Base-by-base conservation (phyloP, 2,797 vertebrate species). In the Anabas testudineus region DNA sequence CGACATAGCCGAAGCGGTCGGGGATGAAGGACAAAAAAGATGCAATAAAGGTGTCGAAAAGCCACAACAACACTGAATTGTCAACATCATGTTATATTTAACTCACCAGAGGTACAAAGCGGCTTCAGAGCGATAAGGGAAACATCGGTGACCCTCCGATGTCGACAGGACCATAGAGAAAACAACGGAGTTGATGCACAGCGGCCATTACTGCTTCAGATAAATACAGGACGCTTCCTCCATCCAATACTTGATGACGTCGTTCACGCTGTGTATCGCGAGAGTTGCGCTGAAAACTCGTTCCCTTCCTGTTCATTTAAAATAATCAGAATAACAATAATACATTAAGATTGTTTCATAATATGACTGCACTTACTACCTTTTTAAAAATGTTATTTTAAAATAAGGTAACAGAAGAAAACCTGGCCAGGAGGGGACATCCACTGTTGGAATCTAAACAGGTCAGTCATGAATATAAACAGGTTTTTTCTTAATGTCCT, bases 171-270 rank as follows among this genome's bases (percentile, higher is more conserved):
- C 16, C 7, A 10, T 3, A 0, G 1, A 15, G 36, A 34, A 4
- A 55, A 46, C 0, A 2, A 5, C n/a, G 0, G 9, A 21, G 0
- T 0, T 0, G 22, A 26, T 4, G 67, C 10, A 3, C 2, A 5
- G 61, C 68, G 2, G 88, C 91, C 91, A 92, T 92, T 80, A 76
- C 73, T 63, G 43, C 53, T 4, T 22, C 67, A 24, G 26, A 3
- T 61, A 14, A 22, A 62, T 37, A 42, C 39, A 22, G 39, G 13
- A 30, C 12, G 34, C 16, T 78, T 72, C 71, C 74, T 70, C 34
- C 0, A 47, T 16, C 13, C 42, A 42, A 16, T 0, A 14, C 4
- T 5, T 3, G 3, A n/a, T 14, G 2, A 3, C 14, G 18, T 4
- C 28, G 41, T 28, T 85, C 82, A 73, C 84, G 75, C 10, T 0